These are phyloP conservation scores for Dolichotis patagonum DNA, from an alignment of 2,113 vertebrate genomes.

Conservation along the genomic window DNA sequence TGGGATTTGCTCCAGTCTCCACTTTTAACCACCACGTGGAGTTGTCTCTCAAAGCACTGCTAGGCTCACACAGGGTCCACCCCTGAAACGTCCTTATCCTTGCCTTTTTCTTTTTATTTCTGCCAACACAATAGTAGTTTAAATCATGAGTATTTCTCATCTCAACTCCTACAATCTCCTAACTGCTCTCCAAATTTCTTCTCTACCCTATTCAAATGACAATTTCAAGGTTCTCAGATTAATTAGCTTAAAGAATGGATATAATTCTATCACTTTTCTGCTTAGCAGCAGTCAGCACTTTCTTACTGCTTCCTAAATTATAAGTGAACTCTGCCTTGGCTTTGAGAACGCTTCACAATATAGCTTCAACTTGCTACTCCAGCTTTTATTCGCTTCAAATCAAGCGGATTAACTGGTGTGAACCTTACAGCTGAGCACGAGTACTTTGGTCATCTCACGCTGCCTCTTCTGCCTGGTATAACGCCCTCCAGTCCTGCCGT, in stretches of 20 bases:
- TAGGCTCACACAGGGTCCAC: no score
- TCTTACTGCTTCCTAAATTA: background rate
- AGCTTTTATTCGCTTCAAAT: background rate
- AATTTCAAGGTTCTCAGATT: background rate
- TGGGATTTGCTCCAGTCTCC: background rate
- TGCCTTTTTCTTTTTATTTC: background rate
- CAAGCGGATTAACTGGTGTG: background rate
- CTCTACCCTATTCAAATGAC: background rate
- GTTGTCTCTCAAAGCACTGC: background rate
- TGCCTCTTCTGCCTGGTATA: background rate
- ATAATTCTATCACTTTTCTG: background rate
- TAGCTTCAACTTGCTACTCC: background rate
- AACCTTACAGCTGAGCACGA: background rate
- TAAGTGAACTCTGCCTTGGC: background rate
- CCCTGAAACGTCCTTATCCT: background rate
- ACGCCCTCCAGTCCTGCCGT: background rate
- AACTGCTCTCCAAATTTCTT: background rate
- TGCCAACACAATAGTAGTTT: background rate
- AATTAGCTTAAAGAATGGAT: background rate
- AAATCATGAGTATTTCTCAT: background rate
- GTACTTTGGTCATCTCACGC: background rate
- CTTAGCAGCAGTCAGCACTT: background rate
- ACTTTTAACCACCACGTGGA: background rate
- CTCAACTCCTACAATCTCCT: background rate
- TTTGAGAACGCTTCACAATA: background rate